A percentile compares a stretch with the other conserved stretches of the same genome.
Conservation (phyloP, 2,888 invertebrate species). For the Macrophya alboannulata region DNA sequence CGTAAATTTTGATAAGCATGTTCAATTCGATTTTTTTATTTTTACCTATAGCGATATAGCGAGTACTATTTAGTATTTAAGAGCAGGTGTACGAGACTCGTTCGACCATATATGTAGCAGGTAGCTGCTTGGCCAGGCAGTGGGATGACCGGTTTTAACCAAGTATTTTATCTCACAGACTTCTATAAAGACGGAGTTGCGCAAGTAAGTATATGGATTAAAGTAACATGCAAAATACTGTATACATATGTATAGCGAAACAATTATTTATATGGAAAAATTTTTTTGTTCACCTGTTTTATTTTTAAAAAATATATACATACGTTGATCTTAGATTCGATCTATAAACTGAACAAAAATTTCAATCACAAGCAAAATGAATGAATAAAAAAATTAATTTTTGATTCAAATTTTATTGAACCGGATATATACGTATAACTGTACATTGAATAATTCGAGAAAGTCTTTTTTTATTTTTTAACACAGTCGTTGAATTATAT, state of each 20-base stretch:
- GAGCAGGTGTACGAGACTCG: slow-evolving; percentile 33
- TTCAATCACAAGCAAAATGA: neutral
- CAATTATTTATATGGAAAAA: neutral
- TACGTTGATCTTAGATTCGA: neutral
- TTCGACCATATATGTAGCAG: slow-evolving; percentile 11
- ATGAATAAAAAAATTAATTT: neutral
- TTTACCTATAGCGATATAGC: neutral
- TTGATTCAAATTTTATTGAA: too few species aligned
- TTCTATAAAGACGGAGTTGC: slow-evolving; percentile 5
- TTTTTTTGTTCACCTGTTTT: neutral
- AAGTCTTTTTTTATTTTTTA: neutral
- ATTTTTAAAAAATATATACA: neutral
- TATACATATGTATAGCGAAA: neutral
- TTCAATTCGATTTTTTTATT: neutral
- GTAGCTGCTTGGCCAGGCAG: slow-evolving; percentile 11
- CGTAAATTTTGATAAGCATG: neutral
- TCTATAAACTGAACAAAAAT: neutral
- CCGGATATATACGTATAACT: too few species aligned
- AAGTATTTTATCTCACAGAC: slow-evolving; percentile 34
- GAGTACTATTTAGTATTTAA: neutral
- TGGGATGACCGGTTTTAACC: slow-evolving; percentile 54
- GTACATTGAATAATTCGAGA: too few species aligned
- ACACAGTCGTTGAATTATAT: neutral
- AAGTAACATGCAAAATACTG: slow-evolving; percentile 1
- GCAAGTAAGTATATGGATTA: neutral